A percentile compares a stretch with the other conserved stretches of the same genome.
Conservation (phyloP, 2,113 vertebrate genomes). For the Corythoichthys intestinalis region DNA sequence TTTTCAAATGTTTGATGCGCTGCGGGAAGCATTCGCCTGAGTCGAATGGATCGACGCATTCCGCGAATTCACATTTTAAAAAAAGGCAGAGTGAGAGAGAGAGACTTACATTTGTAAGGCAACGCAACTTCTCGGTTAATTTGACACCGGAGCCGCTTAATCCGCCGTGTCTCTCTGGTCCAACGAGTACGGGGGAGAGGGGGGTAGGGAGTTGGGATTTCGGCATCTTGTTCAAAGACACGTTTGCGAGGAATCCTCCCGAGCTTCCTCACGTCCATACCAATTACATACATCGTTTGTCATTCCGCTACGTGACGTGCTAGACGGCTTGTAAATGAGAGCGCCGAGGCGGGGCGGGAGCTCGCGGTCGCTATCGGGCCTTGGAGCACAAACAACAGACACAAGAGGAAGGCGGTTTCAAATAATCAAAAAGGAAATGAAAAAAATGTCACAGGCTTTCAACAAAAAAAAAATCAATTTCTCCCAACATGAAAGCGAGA, state of each 20-base stretch:
- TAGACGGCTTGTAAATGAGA: neutral
- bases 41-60: neutral
- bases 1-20: neutral
- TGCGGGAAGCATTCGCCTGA: neutral
- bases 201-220: neutral
- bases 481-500: neutral
- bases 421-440: slow-evolving; percentile 6
- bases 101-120: neutral
- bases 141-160: slow-evolving; percentile 1
- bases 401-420: neutral
- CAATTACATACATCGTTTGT: neutral
- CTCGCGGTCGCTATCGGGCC: neutral
- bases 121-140: slow-evolving; percentile 1
- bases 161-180: neutral
- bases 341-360: neutral
- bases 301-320: neutral
- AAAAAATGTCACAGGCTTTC: neutral
- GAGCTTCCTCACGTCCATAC: slow-evolving; percentile 1
- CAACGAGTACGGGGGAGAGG: neutral
- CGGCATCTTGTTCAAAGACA: neutral
- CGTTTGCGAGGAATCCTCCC: neutral
- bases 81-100: neutral
- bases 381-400: neutral
- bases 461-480: slow-evolving; percentile 2
- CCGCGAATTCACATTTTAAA: neutral